These are phyloP conservation scores for Spermophilus dauricus DNA, from an alignment of 2,113 vertebrate species.

Conservation along the genomic window DNA sequence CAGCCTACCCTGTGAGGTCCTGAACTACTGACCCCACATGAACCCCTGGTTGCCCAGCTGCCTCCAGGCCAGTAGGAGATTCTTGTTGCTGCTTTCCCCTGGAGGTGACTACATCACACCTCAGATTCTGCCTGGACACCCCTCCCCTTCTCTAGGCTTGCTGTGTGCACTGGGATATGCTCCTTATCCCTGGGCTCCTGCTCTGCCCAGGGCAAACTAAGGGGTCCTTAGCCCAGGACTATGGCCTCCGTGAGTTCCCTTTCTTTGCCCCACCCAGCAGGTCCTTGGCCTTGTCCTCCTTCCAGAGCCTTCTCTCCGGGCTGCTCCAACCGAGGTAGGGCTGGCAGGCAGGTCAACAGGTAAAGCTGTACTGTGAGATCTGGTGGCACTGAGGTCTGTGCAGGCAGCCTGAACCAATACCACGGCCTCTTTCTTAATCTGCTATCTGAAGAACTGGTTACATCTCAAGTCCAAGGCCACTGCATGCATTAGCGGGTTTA, in stretches of 20 bases:
- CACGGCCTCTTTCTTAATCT: conserved; percentile 76
- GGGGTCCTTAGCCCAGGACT: conserved; percentile 61
- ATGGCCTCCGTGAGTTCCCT: conserved; percentile 67
- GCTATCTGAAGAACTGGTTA: conserved; percentile 86
- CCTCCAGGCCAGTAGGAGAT: not conserved
- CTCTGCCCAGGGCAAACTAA: conserved; percentile 77
- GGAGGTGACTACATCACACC: no score
- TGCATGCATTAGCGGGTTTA: conserved; percentile 85
- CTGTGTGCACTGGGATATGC: not conserved
- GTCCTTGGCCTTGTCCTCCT: conserved; percentile 41
- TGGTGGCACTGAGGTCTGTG: no score
- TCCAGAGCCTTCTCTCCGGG: conserved; percentile 74
- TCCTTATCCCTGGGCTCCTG: conserved; percentile 79
- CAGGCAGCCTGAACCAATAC: conserved; percentile 59
- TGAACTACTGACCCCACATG: not conserved
- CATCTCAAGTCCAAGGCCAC: conserved; percentile 81
- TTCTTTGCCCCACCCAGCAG: not conserved
- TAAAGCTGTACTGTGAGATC: no score
- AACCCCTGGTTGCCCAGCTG: not conserved
- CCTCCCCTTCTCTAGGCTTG: not conserved
- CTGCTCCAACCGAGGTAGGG: not conserved
- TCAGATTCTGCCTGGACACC: not conserved
- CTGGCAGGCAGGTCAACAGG: no score
- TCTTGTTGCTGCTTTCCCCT: not conserved
- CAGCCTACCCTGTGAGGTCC: not conserved